These are phyloP conservation scores for Danio jaintianensis DNA, from an alignment of 2,797 vertebrate species.

Conservation along the genomic window DNA sequence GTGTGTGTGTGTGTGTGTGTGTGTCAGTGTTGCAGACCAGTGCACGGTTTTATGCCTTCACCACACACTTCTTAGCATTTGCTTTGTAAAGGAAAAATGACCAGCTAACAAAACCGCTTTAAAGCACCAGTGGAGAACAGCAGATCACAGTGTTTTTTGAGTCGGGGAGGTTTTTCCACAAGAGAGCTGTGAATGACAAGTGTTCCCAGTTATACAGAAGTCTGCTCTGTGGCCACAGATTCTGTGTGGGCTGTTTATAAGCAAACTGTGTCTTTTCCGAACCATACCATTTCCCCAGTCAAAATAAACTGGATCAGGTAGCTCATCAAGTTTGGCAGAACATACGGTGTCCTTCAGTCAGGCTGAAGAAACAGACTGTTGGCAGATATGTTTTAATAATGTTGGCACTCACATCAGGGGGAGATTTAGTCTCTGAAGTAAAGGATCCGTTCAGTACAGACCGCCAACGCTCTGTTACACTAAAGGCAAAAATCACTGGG, in stretches of 20 bases:
- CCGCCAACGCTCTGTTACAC: neutral
- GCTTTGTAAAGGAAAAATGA: neutral
- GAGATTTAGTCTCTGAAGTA: neutral
- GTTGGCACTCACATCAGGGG: conserved; percentile 1
- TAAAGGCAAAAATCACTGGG: neutral
- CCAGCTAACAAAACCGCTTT: neutral
- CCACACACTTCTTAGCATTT: neutral
- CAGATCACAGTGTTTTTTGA: neutral
- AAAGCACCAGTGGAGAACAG: neutral
- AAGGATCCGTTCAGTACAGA: neutral
- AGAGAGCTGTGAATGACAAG: neutral
- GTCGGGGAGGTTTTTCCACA: neutral
- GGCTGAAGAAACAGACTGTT: conserved; percentile 9
- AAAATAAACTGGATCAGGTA: conserved; percentile 4
- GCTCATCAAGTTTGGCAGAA: neutral
- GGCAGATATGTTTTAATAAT: conserved; percentile 8
- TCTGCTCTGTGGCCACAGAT: neutral
- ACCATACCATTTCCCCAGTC: neutral
- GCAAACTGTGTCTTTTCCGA: neutral
- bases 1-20: too few species aligned
- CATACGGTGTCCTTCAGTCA: conserved; percentile 1
- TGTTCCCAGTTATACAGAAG: neutral
- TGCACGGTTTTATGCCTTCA: neutral
- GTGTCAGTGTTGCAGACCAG: neutral
- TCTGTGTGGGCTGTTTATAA: neutral